Evolutionary conservation across 2,113 vertebrate genomes (phyloP).

Genomic region (Sapajus apella): DNA sequence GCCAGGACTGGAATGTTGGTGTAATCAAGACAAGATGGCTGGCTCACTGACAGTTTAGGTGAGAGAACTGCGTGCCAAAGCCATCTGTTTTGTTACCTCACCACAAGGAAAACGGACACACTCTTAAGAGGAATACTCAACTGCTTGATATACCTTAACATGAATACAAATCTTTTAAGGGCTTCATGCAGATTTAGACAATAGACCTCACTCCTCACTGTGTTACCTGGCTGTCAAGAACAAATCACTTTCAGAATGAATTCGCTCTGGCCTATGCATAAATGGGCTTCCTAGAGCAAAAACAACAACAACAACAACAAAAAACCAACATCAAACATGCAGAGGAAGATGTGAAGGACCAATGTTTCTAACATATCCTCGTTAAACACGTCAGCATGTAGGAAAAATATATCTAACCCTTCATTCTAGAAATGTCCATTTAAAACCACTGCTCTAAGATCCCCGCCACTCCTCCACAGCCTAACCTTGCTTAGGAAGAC

Average conservation of each 20-base stretch:
- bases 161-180: not conserved
- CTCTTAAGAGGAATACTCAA: not conserved
- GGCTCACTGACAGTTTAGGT: not conserved
- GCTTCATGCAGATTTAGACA: not conserved
- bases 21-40: not conserved
- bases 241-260: not conserved
- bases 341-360: not conserved
- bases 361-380: not conserved
- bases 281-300: not conserved
- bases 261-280: not conserved
- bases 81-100: not conserved
- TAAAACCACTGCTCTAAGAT: not conserved
- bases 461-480: not conserved
- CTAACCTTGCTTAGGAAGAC: not conserved
- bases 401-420: not conserved
- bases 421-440: not conserved
- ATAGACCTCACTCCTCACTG: not conserved
- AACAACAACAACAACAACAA: no score
- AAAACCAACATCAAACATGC: not conserved
- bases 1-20: not conserved
- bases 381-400: not conserved
- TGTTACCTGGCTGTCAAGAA: not conserved
- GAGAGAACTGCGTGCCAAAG: not conserved
- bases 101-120: not conserved
- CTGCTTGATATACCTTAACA: not conserved